These are phyloP conservation scores for Vanessa tameamea DNA, from an alignment of 1,140 invertebrate genomes.

Conservation along the genomic window DNA sequence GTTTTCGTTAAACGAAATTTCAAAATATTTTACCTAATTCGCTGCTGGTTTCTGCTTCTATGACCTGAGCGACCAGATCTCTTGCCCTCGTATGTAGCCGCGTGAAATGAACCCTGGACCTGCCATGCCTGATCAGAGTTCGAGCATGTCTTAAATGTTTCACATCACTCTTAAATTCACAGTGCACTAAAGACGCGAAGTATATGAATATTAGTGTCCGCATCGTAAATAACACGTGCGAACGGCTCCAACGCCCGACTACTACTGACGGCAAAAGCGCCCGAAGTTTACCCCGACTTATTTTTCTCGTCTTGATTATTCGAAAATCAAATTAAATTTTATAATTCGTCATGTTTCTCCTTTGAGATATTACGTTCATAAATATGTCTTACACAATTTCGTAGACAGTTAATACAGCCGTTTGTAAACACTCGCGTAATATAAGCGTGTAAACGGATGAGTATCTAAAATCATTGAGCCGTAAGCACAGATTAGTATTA, in stretches of 20 bases:
- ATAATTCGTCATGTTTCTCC: neutral
- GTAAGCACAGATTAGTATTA: too few species aligned
- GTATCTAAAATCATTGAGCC: too few species aligned
- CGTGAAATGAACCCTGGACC: constrained; percentile 62
- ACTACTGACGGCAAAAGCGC: constrained; percentile 44
- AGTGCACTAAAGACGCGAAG: constrained; percentile 66
- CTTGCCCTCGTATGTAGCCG: constrained; percentile 55
- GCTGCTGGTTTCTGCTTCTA: constrained; percentile 64
- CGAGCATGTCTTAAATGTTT: constrained; percentile 60
- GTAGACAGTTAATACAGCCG: neutral
- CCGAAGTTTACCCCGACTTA: constrained; percentile 20
- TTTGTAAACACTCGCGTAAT: neutral
- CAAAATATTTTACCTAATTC: constrained; percentile 52
- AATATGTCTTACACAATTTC: neutral
- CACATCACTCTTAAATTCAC: constrained; percentile 64
- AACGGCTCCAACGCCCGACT: constrained; percentile 43
- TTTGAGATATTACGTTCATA: neutral
- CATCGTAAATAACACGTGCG: constrained; percentile 56
- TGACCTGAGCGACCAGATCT: constrained; percentile 58
- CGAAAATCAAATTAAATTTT: constrained; percentile 20
- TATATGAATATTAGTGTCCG: constrained; percentile 64
- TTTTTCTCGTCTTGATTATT: constrained; percentile 7
- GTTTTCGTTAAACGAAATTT: neutral
- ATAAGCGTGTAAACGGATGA: too few species aligned
- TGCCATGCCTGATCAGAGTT: constrained; percentile 64